Evolutionary conservation across 2,888 invertebrate species (phyloP), one percentile per base, ranked within the genome.

Genomic region (Ommatoiulus sabulosus): DNA sequence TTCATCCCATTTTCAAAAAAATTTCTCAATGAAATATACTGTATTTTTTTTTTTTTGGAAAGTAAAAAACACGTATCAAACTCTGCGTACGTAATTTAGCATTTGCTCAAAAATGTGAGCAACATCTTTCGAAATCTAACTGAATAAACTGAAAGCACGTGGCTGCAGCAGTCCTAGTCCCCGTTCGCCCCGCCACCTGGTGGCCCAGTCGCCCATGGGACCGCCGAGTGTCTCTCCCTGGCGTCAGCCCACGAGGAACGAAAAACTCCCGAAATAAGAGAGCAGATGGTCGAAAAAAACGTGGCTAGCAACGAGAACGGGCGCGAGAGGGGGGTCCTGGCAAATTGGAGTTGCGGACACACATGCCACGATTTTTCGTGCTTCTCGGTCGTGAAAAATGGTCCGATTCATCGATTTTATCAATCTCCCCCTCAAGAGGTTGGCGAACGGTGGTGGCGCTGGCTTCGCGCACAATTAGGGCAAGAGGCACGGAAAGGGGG

Each of bases 341-440:
- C n/a, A 63, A 63, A 63, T 63, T n/a, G 63, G 15, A 17, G n/a
- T n/a, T n/a, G 17, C n/a, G 63, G 5, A 57, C 57, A 57, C 17
- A 17, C 17, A 57, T 12, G 63, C n/a, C 20, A 63, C 63, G 6
- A 63, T 63, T 20, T 63, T 63, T 63, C 63, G 63, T 63, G 63
- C 20, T 63, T 63, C 63, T 63, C 20, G 20, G 63, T n/a, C n/a
- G 17, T 63, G 63, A 63, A 63, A 63, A 63, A 63, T 63, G 63
- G n/a, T 63, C 63, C 63, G n/a, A 57, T 15, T 15, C n/a, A 63
- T 63, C 63, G 52, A 52, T 52, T 52, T 52, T 52, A 35, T 35
- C 46, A 7, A 20, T 20, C 20, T 4, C n/a, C 20, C 63, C 63
- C 20, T 0, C 52, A 15, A 52, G 35, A 35, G 52, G 12, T 52